Percentiles rank a stretch among this genome's conserved stretches.
Evolutionary conservation across 2,113 vertebrate species (phyloP).

Genomic region (Brachirus orientalis): DNA sequence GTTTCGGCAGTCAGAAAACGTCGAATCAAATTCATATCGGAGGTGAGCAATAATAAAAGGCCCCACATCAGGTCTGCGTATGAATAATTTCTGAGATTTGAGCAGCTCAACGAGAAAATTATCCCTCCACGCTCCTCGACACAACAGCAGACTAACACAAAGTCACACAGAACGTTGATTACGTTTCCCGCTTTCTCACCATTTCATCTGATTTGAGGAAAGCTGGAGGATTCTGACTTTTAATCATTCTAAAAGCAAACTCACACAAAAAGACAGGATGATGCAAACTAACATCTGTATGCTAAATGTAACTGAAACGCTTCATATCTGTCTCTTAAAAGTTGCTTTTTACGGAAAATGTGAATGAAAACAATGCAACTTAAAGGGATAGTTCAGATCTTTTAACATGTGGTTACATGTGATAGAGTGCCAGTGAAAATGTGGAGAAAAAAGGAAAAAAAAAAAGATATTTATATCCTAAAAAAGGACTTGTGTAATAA

Average conservation of each 20-base stretch:
- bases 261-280: background rate
- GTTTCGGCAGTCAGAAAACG: background rate
- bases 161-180: conserved; percentile 27
- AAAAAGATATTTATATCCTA: too few relatives aligned
- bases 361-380: too few relatives aligned
- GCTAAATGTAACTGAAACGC: too few relatives aligned
- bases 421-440: too few relatives aligned
- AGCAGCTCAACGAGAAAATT: conserved; percentile 18
- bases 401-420: too few relatives aligned
- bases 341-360: too few relatives aligned
- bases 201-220: conserved; percentile 21
- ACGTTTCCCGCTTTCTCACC: conserved; percentile 25
- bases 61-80: background rate
- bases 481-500: too few relatives aligned
- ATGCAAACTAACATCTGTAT: background rate
- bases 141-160: too few relatives aligned
- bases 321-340: too few relatives aligned
- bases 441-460: too few relatives aligned
- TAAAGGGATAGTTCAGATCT: too few relatives aligned
- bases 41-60: background rate
- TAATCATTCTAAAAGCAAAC: conserved; percentile 42
- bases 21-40: background rate
- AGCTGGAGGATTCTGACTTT: conserved; percentile 45
- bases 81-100: conserved; percentile 1
- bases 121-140: background rate